A percentile compares a stretch with the other conserved stretches of the same genome.
phyloP scores from a whole-genome alignment of 2,797 vertebrate species.

The Notolabrus celidotus region DNA sequence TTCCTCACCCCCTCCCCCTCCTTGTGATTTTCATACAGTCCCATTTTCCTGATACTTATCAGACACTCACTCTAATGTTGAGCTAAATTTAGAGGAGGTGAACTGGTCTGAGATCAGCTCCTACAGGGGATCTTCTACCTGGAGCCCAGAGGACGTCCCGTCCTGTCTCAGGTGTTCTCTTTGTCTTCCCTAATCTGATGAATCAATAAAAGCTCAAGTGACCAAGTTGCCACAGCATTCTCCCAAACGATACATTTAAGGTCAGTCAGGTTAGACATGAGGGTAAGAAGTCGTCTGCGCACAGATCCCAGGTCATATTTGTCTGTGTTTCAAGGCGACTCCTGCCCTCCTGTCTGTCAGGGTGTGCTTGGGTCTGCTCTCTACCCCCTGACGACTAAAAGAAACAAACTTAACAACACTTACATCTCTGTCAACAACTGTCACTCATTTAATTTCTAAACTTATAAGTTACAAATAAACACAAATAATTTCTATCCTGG shows the following conservation, averaged over 20 bases:
- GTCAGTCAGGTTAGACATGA: conserved; percentile 51
- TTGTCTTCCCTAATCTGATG: conserved; percentile 28
- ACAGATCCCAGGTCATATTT: conserved; percentile 31
- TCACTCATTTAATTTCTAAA: conserved; percentile 66
- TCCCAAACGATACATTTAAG: conserved; percentile 65
- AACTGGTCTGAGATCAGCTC: conserved; percentile 9
- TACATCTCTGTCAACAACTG: conserved; percentile 51
- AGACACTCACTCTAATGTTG: background rate
- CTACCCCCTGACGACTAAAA: conserved; percentile 32
- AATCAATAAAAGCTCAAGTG: conserved; percentile 69
- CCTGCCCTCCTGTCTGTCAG: conserved; percentile 25
- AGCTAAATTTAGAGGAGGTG: conserved; percentile 15
- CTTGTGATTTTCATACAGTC: conserved; percentile 3
- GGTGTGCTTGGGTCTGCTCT: conserved; percentile 63
- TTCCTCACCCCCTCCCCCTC: too few relatives aligned
- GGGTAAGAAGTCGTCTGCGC: conserved; percentile 14
- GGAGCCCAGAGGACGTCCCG: conserved; percentile 25
- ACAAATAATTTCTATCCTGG: conserved; percentile 64
- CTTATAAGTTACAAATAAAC: conserved; percentile 71
- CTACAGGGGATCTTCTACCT: conserved; percentile 24
- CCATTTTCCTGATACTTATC: background rate
- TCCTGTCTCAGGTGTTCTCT: conserved; percentile 48
- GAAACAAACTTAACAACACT: conserved; percentile 59
- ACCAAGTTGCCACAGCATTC: conserved; percentile 52
- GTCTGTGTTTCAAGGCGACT: background rate